These are phyloP conservation scores for Periophthalmus magnuspinnatus DNA, from an alignment of 2,797 vertebrate genomes.

Conservation along the genomic window DNA sequence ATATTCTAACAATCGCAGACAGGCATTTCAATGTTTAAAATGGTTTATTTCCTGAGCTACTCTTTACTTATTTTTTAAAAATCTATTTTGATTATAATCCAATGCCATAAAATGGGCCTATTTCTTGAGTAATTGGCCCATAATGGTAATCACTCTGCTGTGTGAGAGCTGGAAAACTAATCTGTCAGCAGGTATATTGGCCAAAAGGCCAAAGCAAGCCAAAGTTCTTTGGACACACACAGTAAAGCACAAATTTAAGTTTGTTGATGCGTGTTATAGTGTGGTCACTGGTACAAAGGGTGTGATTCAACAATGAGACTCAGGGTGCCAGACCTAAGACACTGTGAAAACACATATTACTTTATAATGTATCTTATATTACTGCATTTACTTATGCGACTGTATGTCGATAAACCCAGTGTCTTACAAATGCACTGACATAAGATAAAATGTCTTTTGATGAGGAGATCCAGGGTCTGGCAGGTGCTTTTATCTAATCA, in stretches of 20 bases:
- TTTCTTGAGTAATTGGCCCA: constrained; percentile 42
- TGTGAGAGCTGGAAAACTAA: constrained; percentile 83
- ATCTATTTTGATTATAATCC: constrained; percentile 3
- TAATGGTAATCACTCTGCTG: constrained; percentile 49
- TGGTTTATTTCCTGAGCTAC: background rate
- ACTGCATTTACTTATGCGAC: background rate
- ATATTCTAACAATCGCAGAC: background rate
- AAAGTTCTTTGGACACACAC: constrained; percentile 86
- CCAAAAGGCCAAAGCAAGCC: constrained; percentile 86
- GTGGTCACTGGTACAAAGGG: constrained; percentile 62
- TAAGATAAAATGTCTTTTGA: too few species aligned
- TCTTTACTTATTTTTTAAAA: background rate
- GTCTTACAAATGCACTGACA: background rate
- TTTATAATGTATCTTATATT: background rate
- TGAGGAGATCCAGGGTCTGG: too few species aligned
- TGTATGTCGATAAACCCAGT: background rate
- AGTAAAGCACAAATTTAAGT: constrained; percentile 89
- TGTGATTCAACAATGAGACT: constrained; percentile 39
- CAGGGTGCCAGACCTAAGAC: background rate
- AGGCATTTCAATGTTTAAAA: background rate
- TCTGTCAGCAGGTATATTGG: constrained; percentile 86
- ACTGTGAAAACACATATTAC: constrained; percentile 15
- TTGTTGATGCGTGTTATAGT: constrained; percentile 68
- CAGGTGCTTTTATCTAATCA: too few species aligned
- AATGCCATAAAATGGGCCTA: background rate